These are phyloP conservation scores for Vulpes vulpes DNA, from an alignment of 2,113 vertebrate genomes.

Conservation along the genomic window DNA sequence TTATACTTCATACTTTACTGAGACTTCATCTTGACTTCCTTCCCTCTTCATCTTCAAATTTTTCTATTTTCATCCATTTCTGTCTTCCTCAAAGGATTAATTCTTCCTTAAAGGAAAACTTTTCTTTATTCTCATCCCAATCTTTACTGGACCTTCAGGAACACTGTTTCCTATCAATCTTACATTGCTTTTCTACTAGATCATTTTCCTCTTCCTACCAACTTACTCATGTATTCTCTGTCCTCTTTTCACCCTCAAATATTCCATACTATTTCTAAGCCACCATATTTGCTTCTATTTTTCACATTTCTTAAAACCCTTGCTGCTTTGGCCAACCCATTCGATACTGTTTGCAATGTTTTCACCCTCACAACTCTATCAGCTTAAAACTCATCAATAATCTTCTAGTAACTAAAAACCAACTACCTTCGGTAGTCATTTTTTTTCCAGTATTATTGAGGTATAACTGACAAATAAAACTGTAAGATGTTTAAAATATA, in stretches of 20 bases:
- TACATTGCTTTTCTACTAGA: background rate
- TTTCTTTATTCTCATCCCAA: background rate
- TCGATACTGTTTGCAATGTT: background rate
- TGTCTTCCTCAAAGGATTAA: background rate
- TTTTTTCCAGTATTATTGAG: background rate
- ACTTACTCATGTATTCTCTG: background rate
- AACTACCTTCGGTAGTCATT: background rate
- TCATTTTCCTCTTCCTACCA: background rate
- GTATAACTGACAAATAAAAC: background rate
- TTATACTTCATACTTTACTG: background rate
- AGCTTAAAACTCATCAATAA: conserved; percentile 11
- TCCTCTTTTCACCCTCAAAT: background rate
- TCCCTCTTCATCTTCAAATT: background rate
- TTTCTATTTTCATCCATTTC: background rate
- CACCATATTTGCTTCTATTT: background rate
- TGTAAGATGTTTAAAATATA: background rate
- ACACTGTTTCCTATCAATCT: background rate
- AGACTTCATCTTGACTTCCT: background rate
- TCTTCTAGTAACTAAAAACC: conserved; percentile 31
- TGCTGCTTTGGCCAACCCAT: background rate
- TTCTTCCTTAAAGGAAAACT: background rate
- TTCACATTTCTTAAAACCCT: conserved; percentile 44
- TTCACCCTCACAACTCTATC: background rate
- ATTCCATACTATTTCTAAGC: conserved; percentile 24
- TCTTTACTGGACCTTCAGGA: background rate